Conservation (phyloP, 2,113 vertebrate species). For the Apteryx mantelli region DNA sequence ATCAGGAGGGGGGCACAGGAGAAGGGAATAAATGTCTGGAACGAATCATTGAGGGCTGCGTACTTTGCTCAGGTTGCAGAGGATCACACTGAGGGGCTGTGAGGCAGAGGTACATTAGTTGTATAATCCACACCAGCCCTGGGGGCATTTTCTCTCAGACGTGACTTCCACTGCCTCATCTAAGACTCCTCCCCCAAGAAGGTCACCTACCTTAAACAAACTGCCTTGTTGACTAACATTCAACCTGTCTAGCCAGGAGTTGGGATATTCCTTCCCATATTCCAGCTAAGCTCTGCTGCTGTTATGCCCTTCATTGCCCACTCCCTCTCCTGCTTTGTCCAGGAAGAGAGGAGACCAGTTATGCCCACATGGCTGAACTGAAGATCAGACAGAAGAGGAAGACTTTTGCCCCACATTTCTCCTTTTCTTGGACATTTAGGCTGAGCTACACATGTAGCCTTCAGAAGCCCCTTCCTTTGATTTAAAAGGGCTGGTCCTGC, state of each 20-base stretch:
- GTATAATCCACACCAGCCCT: neutral
- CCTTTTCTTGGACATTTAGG: neutral
- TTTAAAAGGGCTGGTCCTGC: slow-evolving; percentile 20
- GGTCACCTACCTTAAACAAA: neutral
- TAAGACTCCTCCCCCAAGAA: neutral
- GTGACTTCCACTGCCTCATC: neutral
- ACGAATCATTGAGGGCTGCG: neutral
- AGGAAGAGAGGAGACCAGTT: neutral
- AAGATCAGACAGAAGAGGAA: neutral
- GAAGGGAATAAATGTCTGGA: neutral
- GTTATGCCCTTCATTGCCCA: neutral
- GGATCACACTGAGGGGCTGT: neutral
- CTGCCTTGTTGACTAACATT: neutral
- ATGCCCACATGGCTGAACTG: neutral
- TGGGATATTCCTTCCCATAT: neutral
- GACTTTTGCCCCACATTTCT: neutral
- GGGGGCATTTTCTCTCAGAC: slow-evolving; percentile 2
- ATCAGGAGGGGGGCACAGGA: neutral
- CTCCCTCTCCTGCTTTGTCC: neutral
- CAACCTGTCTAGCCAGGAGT: neutral
- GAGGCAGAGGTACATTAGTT: neutral
- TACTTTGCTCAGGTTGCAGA: neutral
- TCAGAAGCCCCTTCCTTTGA: neutral
- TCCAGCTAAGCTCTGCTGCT: neutral
- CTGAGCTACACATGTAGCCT: neutral